phyloP scores from a whole-genome alignment of 1,140 invertebrate species.

The Trichoplusia ni region DNA sequence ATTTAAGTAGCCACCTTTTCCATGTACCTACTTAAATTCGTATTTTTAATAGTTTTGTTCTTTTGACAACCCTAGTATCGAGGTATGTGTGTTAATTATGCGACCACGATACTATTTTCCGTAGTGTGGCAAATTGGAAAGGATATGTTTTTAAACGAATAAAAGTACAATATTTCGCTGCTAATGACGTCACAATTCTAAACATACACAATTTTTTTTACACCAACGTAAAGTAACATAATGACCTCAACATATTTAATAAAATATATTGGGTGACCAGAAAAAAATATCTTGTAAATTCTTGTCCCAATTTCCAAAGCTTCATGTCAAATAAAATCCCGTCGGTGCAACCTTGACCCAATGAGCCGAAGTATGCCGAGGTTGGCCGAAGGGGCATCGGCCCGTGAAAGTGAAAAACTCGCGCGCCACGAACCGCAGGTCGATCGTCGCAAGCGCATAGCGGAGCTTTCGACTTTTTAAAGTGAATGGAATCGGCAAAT shows the following conservation, averaged over 20 bases:
- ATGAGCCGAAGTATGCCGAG: slow-evolving; percentile 38
- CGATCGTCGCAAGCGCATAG: not conserved
- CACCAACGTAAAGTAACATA: no score
- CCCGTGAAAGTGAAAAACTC: slow-evolving; percentile 44
- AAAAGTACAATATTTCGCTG: no score
- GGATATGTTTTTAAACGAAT: not conserved
- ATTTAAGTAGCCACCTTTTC: no score
- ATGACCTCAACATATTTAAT: no score
- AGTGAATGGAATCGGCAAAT: slow-evolving; percentile 10
- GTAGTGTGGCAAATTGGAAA: slow-evolving; percentile 5
- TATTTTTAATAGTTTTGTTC: no score
- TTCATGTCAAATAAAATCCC: slow-evolving; percentile 6
- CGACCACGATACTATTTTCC: slow-evolving; percentile 20
- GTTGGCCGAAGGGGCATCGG: slow-evolving; percentile 32
- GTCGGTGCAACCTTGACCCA: slow-evolving; percentile 36
- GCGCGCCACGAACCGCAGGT: slow-evolving; percentile 22
- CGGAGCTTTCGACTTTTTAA: slow-evolving; percentile 27
- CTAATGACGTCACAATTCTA: no score
- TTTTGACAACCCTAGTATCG: not conserved
- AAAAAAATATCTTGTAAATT: slow-evolving; percentile 5
- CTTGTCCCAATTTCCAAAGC: not conserved
- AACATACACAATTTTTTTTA: no score
- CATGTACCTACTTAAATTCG: no score
- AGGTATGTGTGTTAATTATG: slow-evolving; percentile 24
- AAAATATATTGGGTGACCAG: no score